A percentile compares a stretch with the other conserved stretches of the same genome.
phyloP scores from a whole-genome alignment of 1,140 invertebrate genomes.

The Nixonia krombeini region DNA sequence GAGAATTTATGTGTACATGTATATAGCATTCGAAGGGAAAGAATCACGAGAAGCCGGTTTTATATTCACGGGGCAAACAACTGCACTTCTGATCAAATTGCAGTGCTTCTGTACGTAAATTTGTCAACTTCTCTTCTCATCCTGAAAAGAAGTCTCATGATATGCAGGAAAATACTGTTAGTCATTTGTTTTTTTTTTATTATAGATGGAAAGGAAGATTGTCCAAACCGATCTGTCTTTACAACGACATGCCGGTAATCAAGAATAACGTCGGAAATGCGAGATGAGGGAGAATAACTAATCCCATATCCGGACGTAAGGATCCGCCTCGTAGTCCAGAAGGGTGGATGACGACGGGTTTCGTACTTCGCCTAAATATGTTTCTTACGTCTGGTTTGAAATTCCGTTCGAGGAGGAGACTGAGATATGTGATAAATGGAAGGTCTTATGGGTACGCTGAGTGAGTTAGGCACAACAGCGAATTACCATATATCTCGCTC shows the following conservation, averaged over 20 bases:
- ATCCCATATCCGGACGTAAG: conserved; percentile 14
- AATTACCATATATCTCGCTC: conserved; percentile 26
- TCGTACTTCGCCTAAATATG: conserved; percentile 13
- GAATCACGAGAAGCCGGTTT: background rate
- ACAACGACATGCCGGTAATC: background rate
- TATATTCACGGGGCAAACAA: conserved; percentile 3
- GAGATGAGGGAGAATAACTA: conserved; percentile 8
- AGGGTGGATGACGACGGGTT: conserved; percentile 8
- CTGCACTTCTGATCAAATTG: conserved; percentile 7
- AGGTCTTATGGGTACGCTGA: conserved; percentile 17
- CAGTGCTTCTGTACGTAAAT: conserved; percentile 5
- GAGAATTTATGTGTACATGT: too few relatives aligned
- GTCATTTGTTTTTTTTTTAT: too few relatives aligned
- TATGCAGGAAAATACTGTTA: too few relatives aligned
- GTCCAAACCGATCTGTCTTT: too few relatives aligned
- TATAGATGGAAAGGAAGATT: too few relatives aligned
- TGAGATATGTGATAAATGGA: conserved; percentile 29
- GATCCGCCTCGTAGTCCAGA: conserved; percentile 1
- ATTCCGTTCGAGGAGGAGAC: conserved; percentile 9
- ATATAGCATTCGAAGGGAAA: too few relatives aligned
- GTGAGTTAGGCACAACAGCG: conserved; percentile 16
- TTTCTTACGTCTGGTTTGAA: conserved; percentile 11
- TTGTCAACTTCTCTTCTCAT: too few relatives aligned
- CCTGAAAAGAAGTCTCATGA: too few relatives aligned
- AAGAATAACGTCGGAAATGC: conserved; percentile 7